Evolutionary conservation across 1,140 invertebrate species (phyloP), one percentile per base, ranked within the genome.

Genomic region (Calliopsis andreniformis): DNA sequence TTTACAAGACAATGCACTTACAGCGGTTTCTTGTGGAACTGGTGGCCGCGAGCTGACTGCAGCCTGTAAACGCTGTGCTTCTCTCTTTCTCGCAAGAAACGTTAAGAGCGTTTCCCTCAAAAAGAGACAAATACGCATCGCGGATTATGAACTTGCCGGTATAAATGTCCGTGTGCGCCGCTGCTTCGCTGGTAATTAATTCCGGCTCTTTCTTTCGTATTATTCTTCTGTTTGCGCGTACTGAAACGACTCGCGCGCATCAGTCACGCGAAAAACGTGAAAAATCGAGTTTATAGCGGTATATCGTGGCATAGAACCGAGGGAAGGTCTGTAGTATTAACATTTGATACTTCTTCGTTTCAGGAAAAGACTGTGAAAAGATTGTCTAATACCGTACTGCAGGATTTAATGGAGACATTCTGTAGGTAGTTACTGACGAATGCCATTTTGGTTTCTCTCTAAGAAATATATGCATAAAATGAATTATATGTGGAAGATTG

Each of bases 81-180:
- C 39, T 4, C 16, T 47, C 8, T 39, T 39, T 39, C n/a, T 23
- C 53, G 64, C 70, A 43, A 51, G 47, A 82, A 67, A 76, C 66
- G 68, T 85, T 85, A 80, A 86, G 76, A 76, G 73, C 64, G 73
- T 76, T 78, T 81, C 51, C 79, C 80, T 62, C 69, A 62, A 63
- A 62, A 87, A 86, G 86, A 88, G 86, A 88, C 83, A 84, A 88
- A 84, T 78, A 80, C 83, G 77, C 69, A 77, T 82, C 49, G 80
- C 55, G 82, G 80, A 88, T 87, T 83, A 84, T 87, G 82, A 87
- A 86, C 79, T 68, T 76, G 78, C 76, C 63, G 73, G 72, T 75
- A 79, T 71, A 71, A 78, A 71, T 75, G 81, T 80, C 39, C 28
- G n/a, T n/a, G n/a, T n/a, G 23, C 23, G 35, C 32, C 62, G 58